phyloP scores from a whole-genome alignment of 2,113 vertebrate genomes.

The Odocoileus hemionus region DNA sequence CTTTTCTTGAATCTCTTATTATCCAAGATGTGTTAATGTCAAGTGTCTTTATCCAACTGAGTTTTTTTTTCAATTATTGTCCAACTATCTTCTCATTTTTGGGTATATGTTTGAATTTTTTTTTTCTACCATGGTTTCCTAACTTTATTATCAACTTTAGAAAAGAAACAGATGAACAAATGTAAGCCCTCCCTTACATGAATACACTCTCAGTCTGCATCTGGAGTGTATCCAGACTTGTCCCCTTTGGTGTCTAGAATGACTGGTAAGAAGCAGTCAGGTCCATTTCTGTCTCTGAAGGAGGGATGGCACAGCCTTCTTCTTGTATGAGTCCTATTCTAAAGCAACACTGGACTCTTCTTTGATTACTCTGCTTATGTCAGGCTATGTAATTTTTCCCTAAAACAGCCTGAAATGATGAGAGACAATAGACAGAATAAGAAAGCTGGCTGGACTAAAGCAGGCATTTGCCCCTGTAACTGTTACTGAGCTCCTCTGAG shows the following conservation, averaged over 20 bases:
- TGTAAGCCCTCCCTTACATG: neutral
- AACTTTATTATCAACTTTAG: slow-evolving; percentile 2
- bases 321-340: neutral
- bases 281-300: neutral
- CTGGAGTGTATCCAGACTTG: neutral
- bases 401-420: neutral
- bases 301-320: neutral
- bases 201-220: neutral
- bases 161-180: neutral
- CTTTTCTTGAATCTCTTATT: neutral
- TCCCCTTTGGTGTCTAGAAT: neutral
- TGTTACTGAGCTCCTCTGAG: neutral
- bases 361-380: neutral
- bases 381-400: neutral
- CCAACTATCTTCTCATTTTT: neutral
- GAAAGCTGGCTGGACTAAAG: neutral
- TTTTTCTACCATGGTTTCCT: neutral
- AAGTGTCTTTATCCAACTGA: neutral
- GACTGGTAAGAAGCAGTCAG: neutral
- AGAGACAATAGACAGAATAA: neutral
- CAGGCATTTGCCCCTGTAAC: neutral
- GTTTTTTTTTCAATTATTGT: neutral
- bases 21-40: neutral
- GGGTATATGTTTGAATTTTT: neutral
- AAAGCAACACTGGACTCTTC: neutral